Evolutionary conservation across 2,797 vertebrate genomes (phyloP), one percentile per base, ranked within the genome.

Genomic region (Taeniopygia guttata): DNA sequence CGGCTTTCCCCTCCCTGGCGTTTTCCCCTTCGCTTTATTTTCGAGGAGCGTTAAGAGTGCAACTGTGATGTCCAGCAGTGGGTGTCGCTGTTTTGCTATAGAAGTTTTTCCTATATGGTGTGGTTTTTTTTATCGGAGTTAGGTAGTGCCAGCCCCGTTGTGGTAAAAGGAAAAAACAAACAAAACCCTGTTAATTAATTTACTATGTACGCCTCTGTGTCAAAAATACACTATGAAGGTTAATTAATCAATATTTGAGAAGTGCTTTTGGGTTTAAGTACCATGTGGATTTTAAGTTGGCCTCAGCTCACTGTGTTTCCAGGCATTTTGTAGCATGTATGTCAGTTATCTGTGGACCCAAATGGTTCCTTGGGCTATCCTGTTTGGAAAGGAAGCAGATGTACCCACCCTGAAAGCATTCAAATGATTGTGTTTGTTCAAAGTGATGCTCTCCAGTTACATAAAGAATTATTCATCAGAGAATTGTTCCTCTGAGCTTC

Each of bases 1-100:
- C 8, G 42, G 26, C 15, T 30, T 77, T 12, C 15, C 18, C 11
- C 12, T 13, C 16, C 13, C 1, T 0, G 9, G 8, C 5, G 21
- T 20, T 51, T 19, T 16, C 11, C 34, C 30, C 7, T 26, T 42
- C 0, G 25, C 52, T 36, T 32, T 18, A 3, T 43, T 80, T 45
- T 51, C 29, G 1, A 21, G 19, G 13, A 40, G 20, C 9, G 1
- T 20, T 20, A 8, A 16, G 23, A 12, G 3, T 56, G 64, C 46
- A 52, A 13, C 7, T 26, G 23, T 19, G 21, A 11, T 16, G 7
- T 11, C 7, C 14, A 30, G 55, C 92, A 63, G 34, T 2, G 75
- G 60, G n/a, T 76, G 92, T 51, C 72, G 66, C 81, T 87, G 3
- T 67, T 80, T 43, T 25, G 29, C 85, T 58, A 3, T 8, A 6